Conservation (phyloP, 1,140 invertebrate genomes). For the Oedothorax gibbosus region DNA sequence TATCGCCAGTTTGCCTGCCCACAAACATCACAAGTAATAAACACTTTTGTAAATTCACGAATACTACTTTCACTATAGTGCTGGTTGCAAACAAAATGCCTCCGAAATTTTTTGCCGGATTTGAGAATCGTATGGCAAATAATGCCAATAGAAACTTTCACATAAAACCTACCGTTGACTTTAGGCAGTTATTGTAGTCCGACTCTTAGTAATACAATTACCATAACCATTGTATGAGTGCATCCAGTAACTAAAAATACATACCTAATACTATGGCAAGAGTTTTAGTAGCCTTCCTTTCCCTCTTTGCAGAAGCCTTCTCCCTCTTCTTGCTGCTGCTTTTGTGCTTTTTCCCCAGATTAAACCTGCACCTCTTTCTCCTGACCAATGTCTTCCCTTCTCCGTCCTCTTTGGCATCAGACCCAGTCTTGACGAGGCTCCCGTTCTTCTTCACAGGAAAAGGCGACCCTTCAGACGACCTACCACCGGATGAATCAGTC, state of each 20-base stretch:
- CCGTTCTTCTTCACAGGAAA: constrained; percentile 29
- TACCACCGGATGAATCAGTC: not conserved
- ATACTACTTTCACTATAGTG: too few species aligned
- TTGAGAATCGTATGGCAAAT: too few species aligned
- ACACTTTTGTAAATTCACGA: too few species aligned
- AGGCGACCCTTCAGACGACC: not conserved
- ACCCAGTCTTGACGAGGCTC: not conserved
- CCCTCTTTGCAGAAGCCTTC: constrained; percentile 93
- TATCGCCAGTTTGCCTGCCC: too few species aligned
- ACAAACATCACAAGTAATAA: too few species aligned
- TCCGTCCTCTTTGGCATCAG: not conserved
- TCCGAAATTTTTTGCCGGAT: too few species aligned
- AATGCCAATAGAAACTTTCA: too few species aligned
- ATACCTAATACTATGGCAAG: constrained; percentile 98
- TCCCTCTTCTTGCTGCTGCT: constrained; percentile 94
- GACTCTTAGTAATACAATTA: too few species aligned
- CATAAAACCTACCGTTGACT: too few species aligned
- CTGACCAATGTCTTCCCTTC: constrained; percentile 1
- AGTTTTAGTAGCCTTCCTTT: constrained; percentile 99
- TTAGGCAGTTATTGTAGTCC: too few species aligned
- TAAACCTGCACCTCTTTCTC: constrained; percentile 64
- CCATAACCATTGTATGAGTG: not conserved
- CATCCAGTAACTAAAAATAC: constrained; percentile 60
- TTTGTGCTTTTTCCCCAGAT: constrained; percentile 71
- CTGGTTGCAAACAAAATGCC: too few species aligned